Conservation (phyloP, 2,888 invertebrate genomes). For the Paralinhomoeus sp. region DNA sequence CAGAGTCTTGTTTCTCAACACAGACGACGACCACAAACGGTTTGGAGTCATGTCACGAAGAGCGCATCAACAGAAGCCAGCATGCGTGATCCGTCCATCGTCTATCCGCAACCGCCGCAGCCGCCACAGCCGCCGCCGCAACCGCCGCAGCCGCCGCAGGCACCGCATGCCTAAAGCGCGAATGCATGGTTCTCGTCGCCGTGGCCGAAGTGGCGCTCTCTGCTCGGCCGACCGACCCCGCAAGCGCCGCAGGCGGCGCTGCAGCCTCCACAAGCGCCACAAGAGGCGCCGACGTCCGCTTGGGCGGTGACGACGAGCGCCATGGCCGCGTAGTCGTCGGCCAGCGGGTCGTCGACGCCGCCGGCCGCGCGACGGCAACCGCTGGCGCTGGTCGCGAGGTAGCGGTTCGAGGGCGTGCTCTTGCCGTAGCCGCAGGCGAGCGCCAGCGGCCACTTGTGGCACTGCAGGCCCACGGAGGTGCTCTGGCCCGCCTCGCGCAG, state of each 20-base stretch:
- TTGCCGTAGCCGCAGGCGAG: slow-evolving; percentile 30
- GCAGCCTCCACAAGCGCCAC: slow-evolving; percentile 10
- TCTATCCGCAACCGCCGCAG: slow-evolving; percentile 3
- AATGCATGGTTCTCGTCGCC: no score
- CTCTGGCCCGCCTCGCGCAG: slow-evolving; percentile 15
- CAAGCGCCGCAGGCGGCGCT: slow-evolving; percentile 12
- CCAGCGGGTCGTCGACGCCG: slow-evolving; percentile 5
- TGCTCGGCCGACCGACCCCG: slow-evolving; percentile 6
- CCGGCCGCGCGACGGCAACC: slow-evolving; percentile 8
- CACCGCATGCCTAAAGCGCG: slow-evolving; percentile 10
- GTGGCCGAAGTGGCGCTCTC: neutral
- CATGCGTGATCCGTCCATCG: no score
- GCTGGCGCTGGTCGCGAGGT: slow-evolving; percentile 9
- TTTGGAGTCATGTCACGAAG: no score
- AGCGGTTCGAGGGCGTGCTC: slow-evolving; percentile 24
- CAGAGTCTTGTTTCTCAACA: no score
- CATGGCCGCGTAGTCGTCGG: neutral
- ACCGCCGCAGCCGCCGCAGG: slow-evolving; percentile 18
- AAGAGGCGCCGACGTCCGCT: slow-evolving; percentile 10
- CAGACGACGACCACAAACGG: no score
- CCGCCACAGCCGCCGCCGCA: slow-evolving; percentile 10
- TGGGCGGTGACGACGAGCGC: slow-evolving; percentile 8
- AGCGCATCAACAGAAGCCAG: no score
- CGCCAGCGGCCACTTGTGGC: slow-evolving; percentile 26
- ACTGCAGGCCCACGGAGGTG: slow-evolving; percentile 19